Conservation (phyloP, 2,888 invertebrate species). For the Lamellibrachia satsuma region DNA sequence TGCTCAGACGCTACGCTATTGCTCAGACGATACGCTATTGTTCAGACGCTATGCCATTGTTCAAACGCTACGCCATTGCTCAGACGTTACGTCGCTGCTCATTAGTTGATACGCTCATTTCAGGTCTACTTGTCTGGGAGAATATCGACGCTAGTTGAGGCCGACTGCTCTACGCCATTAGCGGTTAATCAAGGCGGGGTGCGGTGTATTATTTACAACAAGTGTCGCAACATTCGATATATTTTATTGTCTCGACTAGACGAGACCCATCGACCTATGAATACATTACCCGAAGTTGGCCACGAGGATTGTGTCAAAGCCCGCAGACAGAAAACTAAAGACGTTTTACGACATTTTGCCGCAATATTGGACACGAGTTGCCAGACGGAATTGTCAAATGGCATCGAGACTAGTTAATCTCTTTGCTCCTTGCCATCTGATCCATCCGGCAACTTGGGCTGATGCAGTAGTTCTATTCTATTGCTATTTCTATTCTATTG, state of each 20-base stretch:
- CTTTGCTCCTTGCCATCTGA: neutral
- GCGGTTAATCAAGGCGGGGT: neutral
- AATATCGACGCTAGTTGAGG: neutral
- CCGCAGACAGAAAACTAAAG: neutral
- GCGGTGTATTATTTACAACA: neutral
- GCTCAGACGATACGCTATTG: neutral
- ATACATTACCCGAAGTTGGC: neutral
- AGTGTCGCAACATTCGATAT: neutral
- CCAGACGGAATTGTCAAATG: conserved; percentile 5
- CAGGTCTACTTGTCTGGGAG: neutral
- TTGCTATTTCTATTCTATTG: no score
- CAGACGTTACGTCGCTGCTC: neutral
- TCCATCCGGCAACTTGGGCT: neutral
- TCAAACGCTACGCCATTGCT: neutral
- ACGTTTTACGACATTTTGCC: neutral
- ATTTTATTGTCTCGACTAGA: neutral
- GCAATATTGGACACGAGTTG: neutral
- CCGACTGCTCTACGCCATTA: neutral
- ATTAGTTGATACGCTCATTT: neutral
- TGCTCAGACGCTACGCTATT: neutral
- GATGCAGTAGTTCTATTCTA: no score
- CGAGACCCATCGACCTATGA: neutral
- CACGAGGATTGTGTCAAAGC: neutral
- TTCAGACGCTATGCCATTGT: neutral
- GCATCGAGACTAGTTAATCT: conserved; percentile 1